phyloP scores from a whole-genome alignment of 2,113 vertebrate species.

The Ophthalmolycus amberensis region DNA sequence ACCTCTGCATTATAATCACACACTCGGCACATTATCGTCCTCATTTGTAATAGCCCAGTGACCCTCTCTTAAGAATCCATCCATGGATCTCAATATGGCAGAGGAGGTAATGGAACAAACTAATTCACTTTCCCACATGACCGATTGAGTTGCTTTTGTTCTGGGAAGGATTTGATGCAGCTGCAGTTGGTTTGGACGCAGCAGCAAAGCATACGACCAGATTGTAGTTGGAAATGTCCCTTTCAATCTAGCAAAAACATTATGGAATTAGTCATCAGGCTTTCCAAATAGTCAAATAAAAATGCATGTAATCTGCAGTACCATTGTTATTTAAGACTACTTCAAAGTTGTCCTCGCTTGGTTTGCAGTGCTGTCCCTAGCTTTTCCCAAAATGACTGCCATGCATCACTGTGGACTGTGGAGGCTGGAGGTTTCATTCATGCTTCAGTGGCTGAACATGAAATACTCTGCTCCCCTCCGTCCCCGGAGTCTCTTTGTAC shows the following conservation, averaged over 20 bases:
- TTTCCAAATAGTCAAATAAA: neutral
- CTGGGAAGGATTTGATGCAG: neutral
- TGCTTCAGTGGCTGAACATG: slow-evolving; percentile 6
- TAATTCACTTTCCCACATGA: neutral
- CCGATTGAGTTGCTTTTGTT: neutral
- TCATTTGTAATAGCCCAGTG: slow-evolving; percentile 10
- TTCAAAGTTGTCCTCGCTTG: neutral
- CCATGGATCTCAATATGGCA: neutral
- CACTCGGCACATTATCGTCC: slow-evolving; percentile 12
- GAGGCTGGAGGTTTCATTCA: slow-evolving; percentile 1
- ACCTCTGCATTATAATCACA: slow-evolving; percentile 8
- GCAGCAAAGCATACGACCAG: no score
- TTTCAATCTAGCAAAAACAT: neutral
- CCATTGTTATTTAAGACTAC: neutral
- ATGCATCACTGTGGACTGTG: neutral
- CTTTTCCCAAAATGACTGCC: neutral
- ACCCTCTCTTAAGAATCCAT: neutral
- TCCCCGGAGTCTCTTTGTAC: neutral
- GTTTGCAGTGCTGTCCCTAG: neutral
- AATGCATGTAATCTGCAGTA: neutral
- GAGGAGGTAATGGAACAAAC: slow-evolving; percentile 1
- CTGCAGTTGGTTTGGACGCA: neutral
- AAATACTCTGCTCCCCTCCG: neutral
- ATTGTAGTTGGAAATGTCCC: no score
- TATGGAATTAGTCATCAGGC: neutral